Base-by-base conservation (phyloP, 2,888 invertebrate species). In the Syritta pipiens region DNA sequence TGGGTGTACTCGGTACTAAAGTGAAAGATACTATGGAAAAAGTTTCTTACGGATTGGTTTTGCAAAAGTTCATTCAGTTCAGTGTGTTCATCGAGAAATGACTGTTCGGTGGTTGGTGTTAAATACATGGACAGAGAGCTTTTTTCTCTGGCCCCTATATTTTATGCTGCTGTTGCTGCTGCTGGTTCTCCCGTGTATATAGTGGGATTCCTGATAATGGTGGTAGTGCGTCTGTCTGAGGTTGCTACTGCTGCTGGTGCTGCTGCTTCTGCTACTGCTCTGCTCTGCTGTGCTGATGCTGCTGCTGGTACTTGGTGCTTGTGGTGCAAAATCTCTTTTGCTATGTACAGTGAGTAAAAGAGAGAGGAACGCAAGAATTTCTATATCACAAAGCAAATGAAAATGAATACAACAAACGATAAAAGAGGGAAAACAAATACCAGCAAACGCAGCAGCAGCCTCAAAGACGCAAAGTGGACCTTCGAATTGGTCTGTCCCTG, bases 1-100 rank as follows among this genome's bases (percentile, higher is more conserved):
- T 79, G 79, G 79, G 79, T 79, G 79, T 79, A 79, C 74, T 79
- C 79, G 79, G 74, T 79, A 79, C 74, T 79, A 68, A 79, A 57
- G 57, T 42, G 42, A 67, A 79, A 79, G 62, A 74, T 79, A 79
- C 62, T 79, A 55, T 68, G 63, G 46, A 59, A 65, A 77, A 79
- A 44, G 37, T 68, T 74, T 74, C 62, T 57, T 65, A 48, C 51
- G 60, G 60, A 42, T 59, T 57, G 24, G 59, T 40, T 49, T 67
- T 62, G 62, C 60, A 37, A 79, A 74, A 74, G 67, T 75, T 75
- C 62, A 46, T 60, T 40, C 7, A 3, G 7, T 7, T 40, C n/a
- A 6, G 19, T 59, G 51, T 37, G 60, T 68, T 75, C 75, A 59
- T 59, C 44, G 49, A 17, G 35, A 53, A 24, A 28, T 9, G 35